Evolutionary conservation across 2,797 vertebrate species (phyloP).

Genomic region (Lepilemur ruficaudatus): DNA sequence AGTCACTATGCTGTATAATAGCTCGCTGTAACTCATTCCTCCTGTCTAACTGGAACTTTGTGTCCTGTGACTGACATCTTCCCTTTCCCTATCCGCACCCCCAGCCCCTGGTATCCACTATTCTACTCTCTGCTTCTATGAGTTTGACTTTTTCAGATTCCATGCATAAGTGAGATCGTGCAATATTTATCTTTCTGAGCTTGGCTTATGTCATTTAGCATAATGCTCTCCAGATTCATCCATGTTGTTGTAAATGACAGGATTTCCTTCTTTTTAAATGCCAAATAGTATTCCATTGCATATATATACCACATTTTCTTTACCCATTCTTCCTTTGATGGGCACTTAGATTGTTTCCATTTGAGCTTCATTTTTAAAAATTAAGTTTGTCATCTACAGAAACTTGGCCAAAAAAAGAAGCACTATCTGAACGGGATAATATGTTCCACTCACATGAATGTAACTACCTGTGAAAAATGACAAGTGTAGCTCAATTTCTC

Average conservation of each 20-base stretch:
- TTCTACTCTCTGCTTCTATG: neutral
- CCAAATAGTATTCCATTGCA: neutral
- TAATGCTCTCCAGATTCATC: neutral
- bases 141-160: neutral
- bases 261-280: neutral
- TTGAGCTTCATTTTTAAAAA: conserved; percentile 1
- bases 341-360: neutral
- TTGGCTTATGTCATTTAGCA: neutral
- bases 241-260: neutral
- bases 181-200: neutral
- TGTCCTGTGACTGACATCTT: neutral
- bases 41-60: no score
- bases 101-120: neutral
- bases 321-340: neutral
- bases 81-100: no score
- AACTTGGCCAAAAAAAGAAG: neutral
- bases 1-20: neutral
- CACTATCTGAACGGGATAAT: neutral
- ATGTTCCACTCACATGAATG: neutral
- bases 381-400: neutral
- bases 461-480: neutral
- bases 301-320: neutral
- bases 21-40: neutral
- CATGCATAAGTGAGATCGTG: no score
- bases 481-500: neutral